Evolutionary conservation across 1,140 invertebrate species (phyloP), one percentile per base, ranked within the genome.

Genomic region (Mizuhopecten yessoensis): DNA sequence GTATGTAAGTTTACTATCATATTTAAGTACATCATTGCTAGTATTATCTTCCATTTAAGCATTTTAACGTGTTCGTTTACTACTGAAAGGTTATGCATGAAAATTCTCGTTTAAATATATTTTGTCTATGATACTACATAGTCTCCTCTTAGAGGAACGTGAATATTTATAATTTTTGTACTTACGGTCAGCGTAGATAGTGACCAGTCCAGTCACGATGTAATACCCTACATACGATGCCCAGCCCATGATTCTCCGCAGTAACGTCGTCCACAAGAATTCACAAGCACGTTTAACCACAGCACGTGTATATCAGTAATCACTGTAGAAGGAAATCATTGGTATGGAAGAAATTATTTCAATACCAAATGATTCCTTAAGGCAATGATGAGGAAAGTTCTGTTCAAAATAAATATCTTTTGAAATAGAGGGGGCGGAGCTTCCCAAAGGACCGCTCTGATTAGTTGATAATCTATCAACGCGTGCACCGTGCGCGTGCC

Each of bases 381-480:
- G 23, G n/a, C n/a, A 29, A 9, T 7, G n/a, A 75, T 17, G 57
- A 15, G n/a, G 57, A n/a, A 45, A 75, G 1, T 29, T n/a, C 5
- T 75, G 23, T 29, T 75, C n/a, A 75, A 75, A 75, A 75, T 75
- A 75, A 75, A 75, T 29, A n/a, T 29, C 57, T 75, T 75, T 75
- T 75, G 57, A 75, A 75, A 75, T n/a, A 29, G n/a, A 75, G 57
- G 57, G n/a, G 57, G 57, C 57, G 57, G 57, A 29, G 57, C 57
- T 75, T 75, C 57, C 57, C 57, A 75, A 75, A 75, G 57, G 57
- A 75, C 57, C 29, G 23, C 57, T 29, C 57, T 75, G 57, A 75
- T 75, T 75, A 75, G 57, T 75, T 75, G 57, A 75, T 75, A 75
- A 75, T 75, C 57, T 75, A 75, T 75, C 57, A 75, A n/a, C 57